Percentiles rank a stretch among this genome's conserved stretches.
These are phyloP conservation scores for Pelodytes ibericus DNA, from an alignment of 2,797 vertebrate species.

Conservation along the genomic window DNA sequence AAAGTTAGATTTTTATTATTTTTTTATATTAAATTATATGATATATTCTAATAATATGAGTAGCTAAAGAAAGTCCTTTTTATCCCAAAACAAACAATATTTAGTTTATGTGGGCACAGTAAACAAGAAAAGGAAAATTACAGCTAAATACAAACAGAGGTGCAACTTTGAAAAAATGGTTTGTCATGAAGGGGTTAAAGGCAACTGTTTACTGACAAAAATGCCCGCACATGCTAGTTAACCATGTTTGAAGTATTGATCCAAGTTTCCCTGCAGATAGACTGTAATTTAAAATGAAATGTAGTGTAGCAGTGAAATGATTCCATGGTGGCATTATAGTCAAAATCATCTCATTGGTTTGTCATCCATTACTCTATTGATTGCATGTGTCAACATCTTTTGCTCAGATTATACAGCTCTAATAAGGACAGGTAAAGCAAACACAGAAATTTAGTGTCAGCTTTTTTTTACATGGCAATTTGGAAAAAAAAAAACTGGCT, in stretches of 20 bases:
- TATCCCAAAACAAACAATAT: no score
- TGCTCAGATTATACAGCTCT: conserved; percentile 66
- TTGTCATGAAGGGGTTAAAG: no score
- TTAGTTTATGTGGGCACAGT: no score
- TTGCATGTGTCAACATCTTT: conserved; percentile 82
- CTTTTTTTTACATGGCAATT: conserved; percentile 54
- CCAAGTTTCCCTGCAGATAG: conserved; percentile 27
- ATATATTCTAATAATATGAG: no score
- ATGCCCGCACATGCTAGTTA: no score
- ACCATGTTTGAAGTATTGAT: conserved; percentile 47
- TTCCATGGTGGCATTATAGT: conserved; percentile 70
- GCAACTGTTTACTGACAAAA: no score
- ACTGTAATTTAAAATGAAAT: conserved; percentile 50
- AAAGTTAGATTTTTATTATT: no score
- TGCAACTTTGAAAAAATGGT: no score
- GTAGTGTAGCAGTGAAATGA: conserved; percentile 53
- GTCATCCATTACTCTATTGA: conserved; percentile 91
- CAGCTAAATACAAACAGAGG: no score
- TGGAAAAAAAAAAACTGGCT: conserved; percentile 11
- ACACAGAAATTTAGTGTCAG: conserved; percentile 76
- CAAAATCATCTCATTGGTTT: conserved; percentile 82
- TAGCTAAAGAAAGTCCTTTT: no score
- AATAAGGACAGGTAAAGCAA: conserved; percentile 70
- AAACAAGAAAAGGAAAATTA: no score
- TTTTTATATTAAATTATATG: no score